Conservation (phyloP, 2,797 vertebrate species). For the Rhyacichthys aspro region DNA sequence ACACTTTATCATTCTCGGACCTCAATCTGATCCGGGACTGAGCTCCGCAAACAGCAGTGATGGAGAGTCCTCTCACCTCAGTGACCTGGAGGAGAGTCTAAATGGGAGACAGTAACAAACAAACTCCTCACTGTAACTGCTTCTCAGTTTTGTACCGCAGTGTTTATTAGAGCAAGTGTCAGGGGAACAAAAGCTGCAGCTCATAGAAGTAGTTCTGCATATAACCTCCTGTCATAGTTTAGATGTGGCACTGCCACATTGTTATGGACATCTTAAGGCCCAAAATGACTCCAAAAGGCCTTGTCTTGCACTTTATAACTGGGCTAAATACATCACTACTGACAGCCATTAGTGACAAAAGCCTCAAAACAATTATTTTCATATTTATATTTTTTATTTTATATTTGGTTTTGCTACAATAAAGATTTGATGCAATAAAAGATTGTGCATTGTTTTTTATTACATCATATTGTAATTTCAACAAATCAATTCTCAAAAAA, state of each 20-base stretch:
- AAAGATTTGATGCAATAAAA: slow-evolving; percentile 51
- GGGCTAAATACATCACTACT: slow-evolving; percentile 44
- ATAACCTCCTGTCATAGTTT: slow-evolving; percentile 18
- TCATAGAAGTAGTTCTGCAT: slow-evolving; percentile 13
- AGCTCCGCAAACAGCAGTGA: slow-evolving; percentile 76
- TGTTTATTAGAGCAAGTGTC: neutral
- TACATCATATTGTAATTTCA: slow-evolving; percentile 5
- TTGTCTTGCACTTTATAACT: slow-evolving; percentile 80
- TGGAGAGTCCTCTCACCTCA: slow-evolving; percentile 80
- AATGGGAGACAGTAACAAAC: slow-evolving; percentile 56
- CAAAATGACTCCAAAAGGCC: slow-evolving; percentile 34
- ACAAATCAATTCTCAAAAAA: neutral
- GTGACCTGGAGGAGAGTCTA: slow-evolving; percentile 79
- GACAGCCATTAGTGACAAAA: slow-evolving; percentile 43
- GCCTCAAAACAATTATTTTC: slow-evolving; percentile 66
- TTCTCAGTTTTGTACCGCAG: slow-evolving; percentile 1
- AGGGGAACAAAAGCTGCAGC: slow-evolving; percentile 23
- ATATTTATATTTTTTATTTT: slow-evolving; percentile 76
- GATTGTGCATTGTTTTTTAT: slow-evolving; percentile 19
- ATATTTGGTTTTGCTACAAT: slow-evolving; percentile 66
- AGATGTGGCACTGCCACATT: slow-evolving; percentile 40
- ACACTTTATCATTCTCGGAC: slow-evolving; percentile 71
- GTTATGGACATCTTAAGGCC: slow-evolving; percentile 22
- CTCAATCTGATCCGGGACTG: slow-evolving; percentile 61
- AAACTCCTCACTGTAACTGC: slow-evolving; percentile 1